Base-by-base conservation (phyloP, 1,140 invertebrate genomes). In the Ooceraea biroi region DNA sequence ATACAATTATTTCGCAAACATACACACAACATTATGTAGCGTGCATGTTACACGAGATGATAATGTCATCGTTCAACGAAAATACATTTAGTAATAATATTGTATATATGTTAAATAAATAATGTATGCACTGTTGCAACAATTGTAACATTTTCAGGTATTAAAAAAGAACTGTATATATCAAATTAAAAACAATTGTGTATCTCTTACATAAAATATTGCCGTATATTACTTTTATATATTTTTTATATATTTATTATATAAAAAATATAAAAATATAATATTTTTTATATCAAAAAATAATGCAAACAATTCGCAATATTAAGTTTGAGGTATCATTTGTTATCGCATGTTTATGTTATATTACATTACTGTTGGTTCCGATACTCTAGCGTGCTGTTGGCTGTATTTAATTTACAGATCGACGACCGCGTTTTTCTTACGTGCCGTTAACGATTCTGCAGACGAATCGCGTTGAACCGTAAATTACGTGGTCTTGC, bases 401-500 rank as follows among this genome's bases (percentile, higher is more conserved):
- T 44, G n/a, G 66, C 3, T 8, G 12, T 17, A 78, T 22, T 78
- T 52, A 27, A 69, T 71, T 80, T 58, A 41, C 19, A 0, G 7
- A 27, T 17, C 5, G 30, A 57, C 0, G 7, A 10, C 14, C 25
- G 4, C 10, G 36, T 57, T 69, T 3, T 57, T 69, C 50, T 78
- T 22, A 78, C 61, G 7, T 46, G 36, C 17, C n/a, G 36, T 46
- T 80, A 80, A 80, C 22, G 65, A 69, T n/a, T 22, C n/a, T n/a
- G 48, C 65, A 27, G 22, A 52, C n/a, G 25, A 55, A 46, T 46
- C 14, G 22, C 50, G 65, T 80, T 58, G 65, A 69, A 57, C 65
- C 76, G 50, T 71, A 57, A 71, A 80, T 80, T 80, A 71, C 41
- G 57, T 4, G 50, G 36, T 80, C 76, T 71, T 80, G 65, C 65